Base-by-base conservation (phyloP, 2,888 invertebrate species). In the Cheilosia pagana region DNA sequence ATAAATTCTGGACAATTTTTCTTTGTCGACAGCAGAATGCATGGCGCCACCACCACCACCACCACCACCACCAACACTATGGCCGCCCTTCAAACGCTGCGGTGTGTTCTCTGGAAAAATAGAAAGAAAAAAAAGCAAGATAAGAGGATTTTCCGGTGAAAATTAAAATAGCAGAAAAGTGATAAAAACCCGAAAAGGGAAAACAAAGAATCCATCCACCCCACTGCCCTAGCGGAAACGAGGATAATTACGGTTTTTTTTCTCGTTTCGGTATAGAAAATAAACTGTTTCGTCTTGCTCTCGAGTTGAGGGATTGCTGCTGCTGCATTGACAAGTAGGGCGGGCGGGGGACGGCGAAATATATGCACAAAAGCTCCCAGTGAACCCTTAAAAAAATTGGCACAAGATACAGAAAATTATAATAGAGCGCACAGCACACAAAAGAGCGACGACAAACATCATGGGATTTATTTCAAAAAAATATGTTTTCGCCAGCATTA, bases 131-230 rank as follows among this genome's bases (percentile, higher is more conserved):
- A 67, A 55, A 50, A 59, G 41, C 55, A 76, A 85, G 76, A 85
- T 81, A 81, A 85, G 85, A 81, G 75, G 81, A 85, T 85, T 81
- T 85, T 71, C 75, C 81, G 75, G 75, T 70, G 72, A 76, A 85
- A 85, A 81, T 81, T 85, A 85, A 81, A 81, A 76, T 63, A 85
- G 85, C 85, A 76, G 81, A 81, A 85, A 76, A 81, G 75, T 85
- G 85, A 81, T 85, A 76, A 75, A 78, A 81, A 70, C 53, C 52
- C 55, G 21, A 72, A 71, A 62, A 62, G n/a, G 31, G 23, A 53
- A 60, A 75, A 75, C 68, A 75, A 75, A 70, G 59, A 63, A 60
- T 50, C 21, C 3, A 25, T 12, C 12, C 35, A 19, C 55, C 5
- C 62, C 59, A 43, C 65, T 41, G 23, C 63, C 25, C 65, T 43